These are phyloP conservation scores for Coleophora deauratella DNA, from an alignment of 2,888 invertebrate species.

Conservation along the genomic window DNA sequence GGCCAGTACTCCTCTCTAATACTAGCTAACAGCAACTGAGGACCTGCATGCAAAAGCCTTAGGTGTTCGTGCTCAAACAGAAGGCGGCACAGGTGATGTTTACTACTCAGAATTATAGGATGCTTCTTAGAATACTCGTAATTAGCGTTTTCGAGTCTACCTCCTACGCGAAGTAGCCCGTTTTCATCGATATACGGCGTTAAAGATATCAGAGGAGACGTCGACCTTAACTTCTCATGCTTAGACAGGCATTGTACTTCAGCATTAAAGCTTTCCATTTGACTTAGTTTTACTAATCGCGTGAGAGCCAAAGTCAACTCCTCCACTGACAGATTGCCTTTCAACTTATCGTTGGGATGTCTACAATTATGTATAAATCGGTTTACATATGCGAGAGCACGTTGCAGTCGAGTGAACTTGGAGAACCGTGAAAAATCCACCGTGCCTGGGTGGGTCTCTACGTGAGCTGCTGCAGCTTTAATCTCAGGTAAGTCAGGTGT, in stretches of 20 bases:
- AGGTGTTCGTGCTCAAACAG: slow-evolving; percentile 6
- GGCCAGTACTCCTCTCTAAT: slow-evolving; percentile 8
- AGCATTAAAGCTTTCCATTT: background rate
- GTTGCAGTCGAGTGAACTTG: too few relatives aligned
- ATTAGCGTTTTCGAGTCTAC: background rate
- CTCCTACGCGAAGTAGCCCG: slow-evolving; percentile 2
- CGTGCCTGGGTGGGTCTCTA: too few relatives aligned
- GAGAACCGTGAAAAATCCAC: too few relatives aligned
- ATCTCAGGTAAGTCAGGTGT: background rate
- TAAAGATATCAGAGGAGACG: background rate
- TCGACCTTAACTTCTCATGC: background rate
- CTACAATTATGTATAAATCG: too few relatives aligned
- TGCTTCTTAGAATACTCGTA: slow-evolving; percentile 1
- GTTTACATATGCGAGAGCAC: too few relatives aligned
- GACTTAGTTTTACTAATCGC: slow-evolving; percentile 1
- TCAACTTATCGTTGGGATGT: too few relatives aligned
- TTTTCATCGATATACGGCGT: background rate
- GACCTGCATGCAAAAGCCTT: slow-evolving; percentile 7
- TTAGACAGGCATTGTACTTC: background rate
- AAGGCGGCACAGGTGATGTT: slow-evolving; percentile 1
- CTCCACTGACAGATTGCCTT: background rate
- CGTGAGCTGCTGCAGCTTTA: background rate
- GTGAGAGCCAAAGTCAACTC: slow-evolving; percentile 4
- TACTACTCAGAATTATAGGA: background rate
- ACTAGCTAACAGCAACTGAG: slow-evolving; percentile 4